Evolutionary conservation across 2,888 invertebrate genomes (phyloP), one percentile per base, ranked within the genome.

Genomic region (Parnassius smintheus): DNA sequence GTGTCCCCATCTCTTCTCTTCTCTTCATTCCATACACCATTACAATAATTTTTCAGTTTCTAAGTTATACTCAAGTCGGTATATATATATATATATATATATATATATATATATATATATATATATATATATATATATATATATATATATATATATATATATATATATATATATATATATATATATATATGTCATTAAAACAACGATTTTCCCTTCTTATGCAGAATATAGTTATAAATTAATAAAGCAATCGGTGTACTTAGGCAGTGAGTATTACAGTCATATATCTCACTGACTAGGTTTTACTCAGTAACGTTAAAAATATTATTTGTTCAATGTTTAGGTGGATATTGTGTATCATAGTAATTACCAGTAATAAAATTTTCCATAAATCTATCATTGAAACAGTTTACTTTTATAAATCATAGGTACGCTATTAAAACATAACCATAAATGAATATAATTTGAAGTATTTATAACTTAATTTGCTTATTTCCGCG

Each of bases 331-430:
- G 4, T 25, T 25, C 7, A 25, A 25, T 7, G 7, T 4, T 25
- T 25, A 2, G 4, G 35, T 35, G 4, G 3, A 7, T 35, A 35
- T 7, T 35, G 35, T 35, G 35, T 35, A 35, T 35, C 7, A 4
- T 35, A 35, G 35, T 7, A 35, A 35, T 62, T 62, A 62, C 56
- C 35, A 42, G 61, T 56, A 52, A 57, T 62, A 62, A 53, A 48
- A 53, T 48, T 62, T 62, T 51, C 52, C 35, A 7, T 35, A 35
- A 35, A 35, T 4, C 35, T 35, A 7, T 35, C 35, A 35, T 35
- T 7, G 25, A 35, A 35, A 7, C 35, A 35, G 35, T 35, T 7
- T 1, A 35, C 7, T 35, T 35, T 35, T 35, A 35, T 35, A 4
- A 35, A 35, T 4, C 4, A 35, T 35, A 18, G 18, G 18, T 18